These are phyloP conservation scores for Dynastes tityus DNA, from an alignment of 2,888 invertebrate genomes.

Conservation along the genomic window DNA sequence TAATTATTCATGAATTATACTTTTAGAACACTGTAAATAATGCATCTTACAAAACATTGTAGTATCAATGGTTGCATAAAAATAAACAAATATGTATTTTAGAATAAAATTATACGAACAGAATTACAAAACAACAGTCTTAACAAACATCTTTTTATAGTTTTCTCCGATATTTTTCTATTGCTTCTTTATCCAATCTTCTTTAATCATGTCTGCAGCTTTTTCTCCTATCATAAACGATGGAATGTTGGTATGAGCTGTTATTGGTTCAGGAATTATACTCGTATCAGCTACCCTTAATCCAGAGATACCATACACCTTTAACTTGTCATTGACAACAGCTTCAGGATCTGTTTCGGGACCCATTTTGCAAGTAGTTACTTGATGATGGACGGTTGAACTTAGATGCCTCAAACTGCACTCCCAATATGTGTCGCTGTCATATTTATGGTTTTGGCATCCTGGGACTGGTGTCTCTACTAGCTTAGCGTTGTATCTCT, in stretches of 20 bases:
- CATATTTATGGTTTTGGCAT: constrained; percentile 72
- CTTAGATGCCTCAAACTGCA: constrained; percentile 73
- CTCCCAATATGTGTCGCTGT: constrained; percentile 80
- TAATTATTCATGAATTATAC: no score
- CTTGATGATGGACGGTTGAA: constrained; percentile 61
- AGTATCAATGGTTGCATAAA: constrained; percentile 3
- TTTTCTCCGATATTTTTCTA: neutral
- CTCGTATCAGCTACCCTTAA: constrained; percentile 81
- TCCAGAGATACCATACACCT: constrained; percentile 75
- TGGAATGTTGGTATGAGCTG: constrained; percentile 80
- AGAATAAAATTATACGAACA: neutral
- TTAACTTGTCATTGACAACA: constrained; percentile 77
- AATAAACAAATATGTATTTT: neutral
- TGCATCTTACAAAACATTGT: neutral
- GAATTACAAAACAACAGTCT: no score
- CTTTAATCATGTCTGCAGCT: constrained; percentile 71
- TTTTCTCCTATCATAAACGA: constrained; percentile 83
- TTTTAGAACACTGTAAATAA: no score
- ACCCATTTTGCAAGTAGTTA: constrained; percentile 82
- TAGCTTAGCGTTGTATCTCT: constrained; percentile 69
- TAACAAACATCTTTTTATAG: no score
- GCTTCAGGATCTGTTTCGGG: constrained; percentile 75
- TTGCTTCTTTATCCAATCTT: constrained; percentile 44
- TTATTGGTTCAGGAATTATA: constrained; percentile 77
- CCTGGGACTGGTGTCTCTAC: constrained; percentile 66